Evolutionary conservation across 2,113 vertebrate species (phyloP).

Genomic region (Podarcis cretensis): DNA sequence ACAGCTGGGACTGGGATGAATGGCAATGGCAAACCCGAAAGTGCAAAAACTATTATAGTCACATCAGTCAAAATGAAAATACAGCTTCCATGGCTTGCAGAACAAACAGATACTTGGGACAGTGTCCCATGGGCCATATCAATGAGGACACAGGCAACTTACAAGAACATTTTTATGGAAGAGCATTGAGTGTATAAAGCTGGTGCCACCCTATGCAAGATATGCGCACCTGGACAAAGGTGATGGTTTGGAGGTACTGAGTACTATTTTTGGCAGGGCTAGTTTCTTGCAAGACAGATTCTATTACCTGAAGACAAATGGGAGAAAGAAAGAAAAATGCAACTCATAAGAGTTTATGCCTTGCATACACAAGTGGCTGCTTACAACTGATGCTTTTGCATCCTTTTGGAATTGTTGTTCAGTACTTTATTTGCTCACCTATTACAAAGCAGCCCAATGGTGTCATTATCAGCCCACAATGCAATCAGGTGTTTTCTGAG

Average conservation of each 20-base stretch:
- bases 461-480: background rate
- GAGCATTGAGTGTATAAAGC: background rate
- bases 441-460: background rate
- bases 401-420: background rate
- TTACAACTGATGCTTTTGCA: too few relatives aligned
- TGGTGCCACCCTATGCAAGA: background rate
- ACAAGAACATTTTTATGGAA: background rate
- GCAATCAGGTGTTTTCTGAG: background rate
- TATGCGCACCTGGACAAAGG: constrained; percentile 77
- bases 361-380: too few relatives aligned
- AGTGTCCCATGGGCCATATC: background rate
- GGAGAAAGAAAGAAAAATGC: background rate
- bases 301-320: constrained; percentile 65
- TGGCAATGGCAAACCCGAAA: background rate
- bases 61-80: background rate
- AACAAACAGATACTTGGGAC: background rate
- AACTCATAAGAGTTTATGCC: background rate
- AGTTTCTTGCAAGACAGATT: constrained; percentile 66
- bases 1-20: background rate
- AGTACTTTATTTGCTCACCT: background rate
- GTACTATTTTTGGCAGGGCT: constrained; percentile 11
- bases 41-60: background rate
- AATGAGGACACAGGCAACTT: background rate
- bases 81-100: too few relatives aligned
- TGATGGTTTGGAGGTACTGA: constrained; percentile 70